Base-by-base conservation (phyloP, 2,888 invertebrate species). In the Drosophila crucigera region DNA sequence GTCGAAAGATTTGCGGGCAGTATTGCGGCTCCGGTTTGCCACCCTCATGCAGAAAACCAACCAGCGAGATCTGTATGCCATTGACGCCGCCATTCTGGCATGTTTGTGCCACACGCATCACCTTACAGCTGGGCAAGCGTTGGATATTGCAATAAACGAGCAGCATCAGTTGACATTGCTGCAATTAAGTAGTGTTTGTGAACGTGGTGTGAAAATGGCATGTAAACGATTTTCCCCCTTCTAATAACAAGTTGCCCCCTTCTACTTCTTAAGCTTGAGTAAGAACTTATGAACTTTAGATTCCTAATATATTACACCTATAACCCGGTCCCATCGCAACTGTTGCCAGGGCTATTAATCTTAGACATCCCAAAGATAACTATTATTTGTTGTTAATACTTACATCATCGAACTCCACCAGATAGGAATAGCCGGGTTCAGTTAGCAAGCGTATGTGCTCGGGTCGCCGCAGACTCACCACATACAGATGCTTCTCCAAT, bases 401-500 rank as follows among this genome's bases (percentile, higher is more conserved):
- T 88, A 97, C 97, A 94, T 96, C 95, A 92, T 97, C 96, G 82
- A 97, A 96, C 82, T 97, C 96, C 0, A 97, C 96, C 31, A 95
- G 95, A 93, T 98, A 98, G 10, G 98, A 98, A 93, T 95, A 97
- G 1, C 98, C 98, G 0, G 96, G 96, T 72, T 96, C 94, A 0
- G 98, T 98, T 14, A 98, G 94, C 62, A 98, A 94, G 56, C 96
- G 94, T 66, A 97, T 95, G 83, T 96, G 95, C 74, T 96, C 95
- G 0, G 97, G 97, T 49, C 95, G 93, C 33, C 95, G 94, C 64
- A 97, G 93, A 10, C 97, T 96, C 5, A 97, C 97, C 4, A 96
- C 98, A 94, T 98, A 99, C 88, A 99, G 94, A 92, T 99, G 99
- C 80, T 97, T 96, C 94, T 99, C 99, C 73, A 99, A 93, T 0